Conservation (phyloP, 2,797 vertebrate genomes). For the Apodemus agrarius region DNA sequence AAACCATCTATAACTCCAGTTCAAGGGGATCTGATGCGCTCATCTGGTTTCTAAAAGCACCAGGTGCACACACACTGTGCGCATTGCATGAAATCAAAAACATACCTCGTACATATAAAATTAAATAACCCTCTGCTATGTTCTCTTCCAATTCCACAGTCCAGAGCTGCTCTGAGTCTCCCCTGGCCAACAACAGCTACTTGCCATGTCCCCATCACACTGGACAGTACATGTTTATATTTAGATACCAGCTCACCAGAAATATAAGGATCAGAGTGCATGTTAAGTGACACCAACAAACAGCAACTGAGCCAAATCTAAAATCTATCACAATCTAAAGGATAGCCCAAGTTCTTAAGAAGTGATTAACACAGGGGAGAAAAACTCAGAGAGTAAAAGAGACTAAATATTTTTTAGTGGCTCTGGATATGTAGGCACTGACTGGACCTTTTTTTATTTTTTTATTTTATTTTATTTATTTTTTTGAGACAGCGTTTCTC, state of each 20-base stretch:
- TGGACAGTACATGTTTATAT: background rate
- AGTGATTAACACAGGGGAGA: background rate
- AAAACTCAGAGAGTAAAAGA: background rate
- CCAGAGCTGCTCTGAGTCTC: background rate
- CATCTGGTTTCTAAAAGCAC: background rate
- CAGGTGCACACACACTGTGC: background rate
- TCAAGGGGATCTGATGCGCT: background rate
- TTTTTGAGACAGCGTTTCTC: too few species aligned
- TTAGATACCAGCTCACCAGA: background rate
- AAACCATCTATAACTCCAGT: background rate
- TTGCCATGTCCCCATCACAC: background rate
- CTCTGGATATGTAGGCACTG: background rate
- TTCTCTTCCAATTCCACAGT: background rate
- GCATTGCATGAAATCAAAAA: background rate
- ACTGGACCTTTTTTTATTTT: background rate
- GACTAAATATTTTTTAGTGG: background rate
- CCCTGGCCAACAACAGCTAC: background rate
- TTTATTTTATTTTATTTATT: too few species aligned
- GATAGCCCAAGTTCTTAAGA: background rate
- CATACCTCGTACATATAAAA: background rate
- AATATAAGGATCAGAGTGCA: background rate
- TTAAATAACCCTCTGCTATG: background rate
- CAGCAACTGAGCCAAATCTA: background rate
- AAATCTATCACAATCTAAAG: background rate
- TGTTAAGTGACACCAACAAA: background rate